phyloP scores from a whole-genome alignment of 1,140 invertebrate genomes.

The Heterodera schachtii region DNA sequence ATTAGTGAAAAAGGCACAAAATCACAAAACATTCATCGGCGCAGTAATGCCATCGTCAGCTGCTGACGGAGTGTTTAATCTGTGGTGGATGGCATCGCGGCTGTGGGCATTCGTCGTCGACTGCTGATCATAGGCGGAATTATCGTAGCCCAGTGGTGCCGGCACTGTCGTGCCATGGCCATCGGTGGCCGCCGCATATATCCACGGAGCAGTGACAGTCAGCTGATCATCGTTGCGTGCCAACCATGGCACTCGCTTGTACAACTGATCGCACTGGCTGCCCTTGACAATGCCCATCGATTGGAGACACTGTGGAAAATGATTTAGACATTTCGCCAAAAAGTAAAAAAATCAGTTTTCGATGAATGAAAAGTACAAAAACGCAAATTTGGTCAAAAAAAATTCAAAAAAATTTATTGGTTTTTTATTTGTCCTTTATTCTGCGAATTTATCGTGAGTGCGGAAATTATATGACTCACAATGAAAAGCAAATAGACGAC shows the following conservation, averaged over 20 bases:
- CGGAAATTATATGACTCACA: no score
- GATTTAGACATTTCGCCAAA: no score
- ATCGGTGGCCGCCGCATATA: not conserved
- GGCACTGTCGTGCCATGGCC: not conserved
- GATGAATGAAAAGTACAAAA: not conserved
- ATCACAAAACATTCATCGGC: no score
- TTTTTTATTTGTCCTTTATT: no score
- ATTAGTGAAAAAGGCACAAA: no score
- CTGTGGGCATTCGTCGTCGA: not conserved
- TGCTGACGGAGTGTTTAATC: no score
- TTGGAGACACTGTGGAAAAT: slow-evolving; percentile 31
- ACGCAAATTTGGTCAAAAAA: not conserved
- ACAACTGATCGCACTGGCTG: slow-evolving; percentile 22
- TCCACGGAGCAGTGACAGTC: slow-evolving; percentile 27
- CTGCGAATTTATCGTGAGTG: no score
- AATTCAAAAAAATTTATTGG: no score
- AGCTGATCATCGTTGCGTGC: slow-evolving; percentile 21
- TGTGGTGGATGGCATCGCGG: slow-evolving; percentile 1
- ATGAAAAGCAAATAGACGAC: slow-evolving; percentile 49
- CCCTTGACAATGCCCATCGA: slow-evolving; percentile 29
- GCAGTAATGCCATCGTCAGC: no score
- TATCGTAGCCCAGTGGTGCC: not conserved
- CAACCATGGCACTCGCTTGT: slow-evolving; percentile 26
- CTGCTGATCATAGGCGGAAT: not conserved
- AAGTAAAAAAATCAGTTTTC: not conserved